phyloP scores from a whole-genome alignment of 2,797 vertebrate genomes.

The Falco columbarius region DNA sequence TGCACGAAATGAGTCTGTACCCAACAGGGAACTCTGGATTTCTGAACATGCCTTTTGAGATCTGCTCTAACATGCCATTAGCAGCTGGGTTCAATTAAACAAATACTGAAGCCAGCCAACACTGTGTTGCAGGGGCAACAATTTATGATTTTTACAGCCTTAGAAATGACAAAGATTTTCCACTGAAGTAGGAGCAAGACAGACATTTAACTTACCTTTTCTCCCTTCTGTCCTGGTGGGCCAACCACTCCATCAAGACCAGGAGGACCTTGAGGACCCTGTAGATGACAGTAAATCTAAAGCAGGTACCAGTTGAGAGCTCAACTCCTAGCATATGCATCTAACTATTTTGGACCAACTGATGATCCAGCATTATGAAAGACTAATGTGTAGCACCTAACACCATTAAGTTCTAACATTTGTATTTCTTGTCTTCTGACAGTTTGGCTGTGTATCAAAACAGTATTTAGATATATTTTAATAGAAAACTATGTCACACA shows the following conservation, averaged over 20 bases:
- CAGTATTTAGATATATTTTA: background rate
- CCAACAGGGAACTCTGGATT: background rate
- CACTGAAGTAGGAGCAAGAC: background rate
- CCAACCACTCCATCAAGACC: slow-evolving; percentile 85
- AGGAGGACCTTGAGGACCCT: slow-evolving; percentile 84
- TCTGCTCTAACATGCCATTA: background rate
- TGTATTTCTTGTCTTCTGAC: background rate
- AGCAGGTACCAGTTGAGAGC: background rate
- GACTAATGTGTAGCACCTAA: background rate
- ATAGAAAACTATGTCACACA: background rate
- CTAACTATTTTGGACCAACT: background rate
- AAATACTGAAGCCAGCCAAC: background rate
- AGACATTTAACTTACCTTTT: slow-evolving; percentile 79
- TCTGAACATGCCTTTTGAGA: background rate
- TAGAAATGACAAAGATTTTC: background rate
- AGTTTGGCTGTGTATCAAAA: background rate
- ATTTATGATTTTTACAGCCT: background rate
- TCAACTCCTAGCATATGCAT: background rate
- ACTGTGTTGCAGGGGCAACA: background rate
- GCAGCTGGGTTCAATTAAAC: background rate
- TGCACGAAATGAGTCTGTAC: background rate
- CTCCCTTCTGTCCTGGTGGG: slow-evolving; percentile 82
- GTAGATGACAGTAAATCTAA: slow-evolving; percentile 7
- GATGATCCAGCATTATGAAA: background rate
- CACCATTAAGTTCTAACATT: background rate